A percentile compares a stretch with the other conserved stretches of the same genome.
phyloP scores from a whole-genome alignment of 2,113 vertebrate genomes.

The Chamaetylas fuelleborni region DNA sequence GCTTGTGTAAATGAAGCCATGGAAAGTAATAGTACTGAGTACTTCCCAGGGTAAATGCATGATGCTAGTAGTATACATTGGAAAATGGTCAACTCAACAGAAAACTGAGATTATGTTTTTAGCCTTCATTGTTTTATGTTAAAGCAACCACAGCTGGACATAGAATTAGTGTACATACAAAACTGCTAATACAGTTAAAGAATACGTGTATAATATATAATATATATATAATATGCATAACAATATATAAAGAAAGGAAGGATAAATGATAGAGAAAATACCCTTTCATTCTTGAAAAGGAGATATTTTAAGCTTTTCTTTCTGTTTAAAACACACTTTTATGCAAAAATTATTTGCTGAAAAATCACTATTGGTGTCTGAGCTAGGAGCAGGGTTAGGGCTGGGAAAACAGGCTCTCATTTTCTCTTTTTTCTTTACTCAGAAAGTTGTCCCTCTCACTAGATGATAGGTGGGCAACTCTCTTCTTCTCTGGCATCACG shows the following conservation, averaged over 20 bases:
- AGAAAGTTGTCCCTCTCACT: background rate
- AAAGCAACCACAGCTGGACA: background rate
- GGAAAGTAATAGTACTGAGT: background rate
- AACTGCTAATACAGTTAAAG: background rate
- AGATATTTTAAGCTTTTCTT: background rate
- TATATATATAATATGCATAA: background rate
- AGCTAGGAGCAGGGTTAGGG: background rate
- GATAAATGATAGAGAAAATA: background rate
- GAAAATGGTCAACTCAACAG: constrained; percentile 9
- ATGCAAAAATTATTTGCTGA: background rate
- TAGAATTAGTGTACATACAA: background rate
- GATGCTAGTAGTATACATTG: background rate
- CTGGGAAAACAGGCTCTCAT: background rate
- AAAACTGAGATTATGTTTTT: background rate
- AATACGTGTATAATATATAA: background rate
- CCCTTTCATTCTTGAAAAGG: background rate
- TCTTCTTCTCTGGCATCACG: background rate
- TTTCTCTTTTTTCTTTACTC: background rate
- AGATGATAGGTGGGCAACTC: background rate
- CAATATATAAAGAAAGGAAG: background rate
- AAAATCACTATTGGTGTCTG: background rate
- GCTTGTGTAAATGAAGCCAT: constrained; percentile 26
- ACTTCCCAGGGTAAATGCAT: background rate
- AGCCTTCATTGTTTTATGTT: background rate
- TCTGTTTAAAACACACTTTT: background rate